Evolutionary conservation across 1,140 invertebrate species (phyloP), one percentile per base, ranked within the genome.

Genomic region (Ectropis grisescens): DNA sequence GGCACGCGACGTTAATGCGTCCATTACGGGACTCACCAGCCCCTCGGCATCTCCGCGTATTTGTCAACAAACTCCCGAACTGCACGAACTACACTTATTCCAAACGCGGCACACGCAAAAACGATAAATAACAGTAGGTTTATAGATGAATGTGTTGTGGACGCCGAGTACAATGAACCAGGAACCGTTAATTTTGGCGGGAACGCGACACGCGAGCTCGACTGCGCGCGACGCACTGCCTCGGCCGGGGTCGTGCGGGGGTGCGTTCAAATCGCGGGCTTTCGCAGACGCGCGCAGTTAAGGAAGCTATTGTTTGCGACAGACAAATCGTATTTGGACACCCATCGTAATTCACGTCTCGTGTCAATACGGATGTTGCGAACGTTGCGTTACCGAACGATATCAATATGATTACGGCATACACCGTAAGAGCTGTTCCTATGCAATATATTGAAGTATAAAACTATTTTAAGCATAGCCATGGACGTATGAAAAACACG

Each of bases 11-110:
- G 29, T 39, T 29, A 12, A 25, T 19, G 16, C 16, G 3, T 19
- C 16, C 16, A 19, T 19, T 8, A 19, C 25, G 29, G 29, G 31
- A 47, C 47, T 61, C 30, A 61, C 54, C 58, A 47, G 45, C 30
- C 32, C 34, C 37, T 42, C 51, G 55, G 42, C 55, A 58, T 50
- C 48, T 41, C 43, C 13, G 25, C 11, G 3, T 19, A 19, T 19
- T 19, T 19, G 8, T 19, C 16, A 19, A 19, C 16, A 19, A 19
- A 19, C 16, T n/a, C n/a, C n/a, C n/a, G n/a, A n/a, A n/a, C n/a
- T n/a, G n/a, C n/a, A n/a, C n/a, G n/a, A 10, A 23, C 31, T 33
- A 16, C 30, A 23, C 19, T 31, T 41, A 27, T 16, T 27, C 19
- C 8, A 33, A 26, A 13, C 28, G 19, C 22, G 7, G 13, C 1